These are phyloP conservation scores for Saccostrea cuccullata DNA, from an alignment of 1,140 invertebrate species.

Conservation along the genomic window DNA sequence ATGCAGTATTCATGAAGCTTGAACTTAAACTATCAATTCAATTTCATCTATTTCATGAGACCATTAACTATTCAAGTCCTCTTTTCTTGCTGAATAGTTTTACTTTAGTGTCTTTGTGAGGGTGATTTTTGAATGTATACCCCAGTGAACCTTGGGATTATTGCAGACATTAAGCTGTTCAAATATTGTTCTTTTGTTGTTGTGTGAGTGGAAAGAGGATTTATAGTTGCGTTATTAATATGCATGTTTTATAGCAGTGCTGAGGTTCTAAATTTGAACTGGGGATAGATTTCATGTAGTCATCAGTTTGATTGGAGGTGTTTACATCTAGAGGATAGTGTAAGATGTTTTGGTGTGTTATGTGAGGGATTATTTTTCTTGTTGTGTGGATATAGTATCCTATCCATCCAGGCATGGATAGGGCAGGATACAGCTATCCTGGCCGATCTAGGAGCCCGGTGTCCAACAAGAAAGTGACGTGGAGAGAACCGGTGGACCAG, in stretches of 20 bases:
- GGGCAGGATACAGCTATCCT: constrained; percentile 37
- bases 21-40: constrained; percentile 7
- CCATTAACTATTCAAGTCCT: constrained; percentile 18
- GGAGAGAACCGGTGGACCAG: constrained; percentile 65
- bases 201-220: constrained; percentile 33
- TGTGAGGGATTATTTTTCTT: background rate
- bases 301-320: background rate
- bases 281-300: background rate
- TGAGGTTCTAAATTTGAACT: constrained; percentile 16
- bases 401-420: constrained; percentile 45
- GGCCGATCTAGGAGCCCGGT: constrained; percentile 57
- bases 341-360: background rate
- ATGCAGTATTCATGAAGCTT: constrained; percentile 13
- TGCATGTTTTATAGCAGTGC: constrained; percentile 11
- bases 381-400: constrained; percentile 10
- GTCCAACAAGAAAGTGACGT: constrained; percentile 68
- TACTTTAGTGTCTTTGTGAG: constrained; percentile 12
- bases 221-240: constrained; percentile 21
- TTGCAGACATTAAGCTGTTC: constrained; percentile 37
- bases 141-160: constrained; percentile 34
- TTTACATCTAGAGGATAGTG: background rate
- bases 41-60: constrained; percentile 22
- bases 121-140: constrained; percentile 6
- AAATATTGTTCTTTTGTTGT: constrained; percentile 38
- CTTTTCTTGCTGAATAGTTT: constrained; percentile 5